Evolutionary conservation across 2,797 vertebrate genomes (phyloP), one percentile per base, ranked within the genome.

Genomic region (Amblyraja radiata): DNA sequence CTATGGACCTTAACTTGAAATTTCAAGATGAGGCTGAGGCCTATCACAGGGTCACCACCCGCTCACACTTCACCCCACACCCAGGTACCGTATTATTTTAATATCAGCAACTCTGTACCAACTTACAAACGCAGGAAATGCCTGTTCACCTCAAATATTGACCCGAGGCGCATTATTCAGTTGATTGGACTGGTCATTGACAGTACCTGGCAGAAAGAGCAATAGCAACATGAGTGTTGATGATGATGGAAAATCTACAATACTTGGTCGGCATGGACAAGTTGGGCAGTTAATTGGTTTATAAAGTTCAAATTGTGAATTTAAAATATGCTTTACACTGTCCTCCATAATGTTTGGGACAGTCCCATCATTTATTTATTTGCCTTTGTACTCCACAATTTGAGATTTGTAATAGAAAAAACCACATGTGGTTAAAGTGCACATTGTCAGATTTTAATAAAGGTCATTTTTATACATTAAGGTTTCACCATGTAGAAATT

Each of bases 11-110:
- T 93, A 95, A 93, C 36, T 93, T 93, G 32, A 95, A 93, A 90
- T 94, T 93, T 79, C 93, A 94, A n/a, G 94, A 94, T 65, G 94
- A 95, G 14, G 28, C 86, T 1, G 73, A 94, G 93, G 94, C 92
- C 93, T 94, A 91, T 71, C 39, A 58, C 68, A 94, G 94, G 90
- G 94, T 94, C 8, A 28, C 78, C 88, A 95, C 94, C 1, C 94
- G 94, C 25, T 93, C 94, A 25, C 93, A 94, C 95, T 96, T 96
- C 93, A 95, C 95, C 63, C 95, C 96, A 0, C 95, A 96, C 93
- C 95, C 97, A 94, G 95, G 96, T 96, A 94, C 94, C 94, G 91
- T 63, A 81, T 25, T 68, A 5, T n/a, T 61, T 1, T 16, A 54
- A 92, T 73, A 39, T 23, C 2, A 16, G 25, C 58, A 88, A 21